Evolutionary conservation across 2,797 vertebrate species (phyloP).

Genomic region (Oreochromis grahami): DNA sequence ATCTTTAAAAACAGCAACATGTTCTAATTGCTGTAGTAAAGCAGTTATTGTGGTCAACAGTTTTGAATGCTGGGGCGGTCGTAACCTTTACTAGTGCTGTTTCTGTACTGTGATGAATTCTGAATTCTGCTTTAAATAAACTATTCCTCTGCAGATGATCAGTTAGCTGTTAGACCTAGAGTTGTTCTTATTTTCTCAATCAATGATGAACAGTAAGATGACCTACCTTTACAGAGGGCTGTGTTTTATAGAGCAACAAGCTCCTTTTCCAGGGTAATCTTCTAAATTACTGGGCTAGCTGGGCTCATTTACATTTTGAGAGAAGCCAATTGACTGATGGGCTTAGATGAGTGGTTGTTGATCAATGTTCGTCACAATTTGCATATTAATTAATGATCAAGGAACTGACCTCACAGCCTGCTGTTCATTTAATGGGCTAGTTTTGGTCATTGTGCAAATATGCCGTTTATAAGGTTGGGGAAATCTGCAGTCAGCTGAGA

Average conservation of each 20-base stretch:
- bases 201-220: neutral
- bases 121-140: neutral
- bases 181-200: neutral
- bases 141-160: neutral
- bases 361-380: neutral
- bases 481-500: neutral
- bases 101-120: too few species aligned
- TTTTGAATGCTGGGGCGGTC: too few species aligned
- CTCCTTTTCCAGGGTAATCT: neutral
- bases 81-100: too few species aligned
- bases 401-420: accelerated
- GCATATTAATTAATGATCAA: neutral
- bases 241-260: neutral
- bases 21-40: too few species aligned
- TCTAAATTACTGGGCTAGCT: accelerated
- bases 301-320: neutral
- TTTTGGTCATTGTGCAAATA: neutral
- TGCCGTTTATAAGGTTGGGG: neutral
- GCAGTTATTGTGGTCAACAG: too few species aligned
- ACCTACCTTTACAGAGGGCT: neutral
- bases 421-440: too few species aligned
- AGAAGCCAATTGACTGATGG: neutral
- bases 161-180: neutral
- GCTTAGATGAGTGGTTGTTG: neutral
- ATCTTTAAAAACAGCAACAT: too few species aligned